Base-by-base conservation (phyloP, 2,113 vertebrate species). In the Perca fluviatilis region DNA sequence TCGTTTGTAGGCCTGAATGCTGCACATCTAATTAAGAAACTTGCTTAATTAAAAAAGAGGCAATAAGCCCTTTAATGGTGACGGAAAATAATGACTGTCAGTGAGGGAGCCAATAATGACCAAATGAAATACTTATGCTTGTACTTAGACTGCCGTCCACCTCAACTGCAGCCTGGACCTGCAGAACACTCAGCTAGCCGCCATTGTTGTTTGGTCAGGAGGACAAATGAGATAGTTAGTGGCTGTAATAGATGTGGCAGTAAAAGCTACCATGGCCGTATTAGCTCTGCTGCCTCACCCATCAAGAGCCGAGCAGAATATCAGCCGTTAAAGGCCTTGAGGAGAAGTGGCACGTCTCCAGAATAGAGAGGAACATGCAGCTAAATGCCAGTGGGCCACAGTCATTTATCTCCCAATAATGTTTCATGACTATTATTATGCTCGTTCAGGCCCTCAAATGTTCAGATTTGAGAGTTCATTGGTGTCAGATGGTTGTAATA, bases 1-100 rank as follows among this genome's bases (percentile, higher is more conserved):
- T 82, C 72, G 71, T 93, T 93, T 86, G 90, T 66, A 78, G 81
- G 78, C 79, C 85, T 82, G 67, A 87, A 86, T 78, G 86, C 90
- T 80, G 88, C 83, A 86, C 85, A 87, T 83, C 91, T 91, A 93
- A 94, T 95, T 94, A 94, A 90, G 88, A 88, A 93, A 91, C 86
- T 92, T 91, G 86, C 90, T 91, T 94, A 92, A 95, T 94, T 95
- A 94, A 93, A 94, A 92, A 91, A 91, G 83, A 84, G 77, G 90
- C 91, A 91, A 92, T 92, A 89, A 92, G 83, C 85, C 89, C 90
- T 83, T 87, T 93, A 93, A 92, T 88, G 89, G 91, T 85, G 83
- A 90, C 67, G 25, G 83, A 91, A 91, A 93, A 91, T 91, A 91
- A 92, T 88, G 86, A 91, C 73, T 86, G 91, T 87, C 91, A 86